Percentiles rank a stretch among this genome's conserved stretches.
phyloP scores from a whole-genome alignment of 1,140 invertebrate genomes.

The Habropoda laboriosa region DNA sequence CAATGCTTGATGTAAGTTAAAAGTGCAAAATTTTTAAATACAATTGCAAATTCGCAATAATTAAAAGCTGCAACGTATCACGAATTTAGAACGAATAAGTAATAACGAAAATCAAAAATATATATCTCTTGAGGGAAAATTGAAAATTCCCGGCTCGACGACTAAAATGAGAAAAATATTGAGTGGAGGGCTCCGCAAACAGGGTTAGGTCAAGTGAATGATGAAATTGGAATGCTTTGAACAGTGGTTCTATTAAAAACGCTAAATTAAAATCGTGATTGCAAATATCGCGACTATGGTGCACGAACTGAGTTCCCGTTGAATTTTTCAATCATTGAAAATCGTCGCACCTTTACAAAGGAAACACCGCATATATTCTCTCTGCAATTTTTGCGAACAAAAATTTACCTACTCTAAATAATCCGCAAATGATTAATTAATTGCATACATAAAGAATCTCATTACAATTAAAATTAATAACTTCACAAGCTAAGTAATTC shows the following conservation, averaged over 20 bases:
- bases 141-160: neutral
- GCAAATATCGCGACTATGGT: neutral
- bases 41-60: too few relatives aligned
- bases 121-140: neutral
- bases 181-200: neutral
- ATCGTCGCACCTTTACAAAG: neutral
- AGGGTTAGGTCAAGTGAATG: neutral
- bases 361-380: too few relatives aligned
- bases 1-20: too few relatives aligned
- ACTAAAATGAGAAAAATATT: neutral
- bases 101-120: neutral
- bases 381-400: too few relatives aligned
- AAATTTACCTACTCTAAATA: too few relatives aligned
- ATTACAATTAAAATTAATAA: too few relatives aligned
- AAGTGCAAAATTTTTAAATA: too few relatives aligned
- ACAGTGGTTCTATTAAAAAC: constrained; percentile 2
- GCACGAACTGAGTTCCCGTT: too few relatives aligned
- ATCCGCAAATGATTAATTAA: too few relatives aligned
- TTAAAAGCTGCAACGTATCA: neutral
- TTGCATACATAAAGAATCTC: too few relatives aligned
- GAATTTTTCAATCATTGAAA: neutral
- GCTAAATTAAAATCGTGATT: neutral
- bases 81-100: neutral
- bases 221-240: neutral
- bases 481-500: too few relatives aligned